Evolutionary conservation across 2,797 vertebrate genomes (phyloP).

Genomic region (Valencia hispanica): DNA sequence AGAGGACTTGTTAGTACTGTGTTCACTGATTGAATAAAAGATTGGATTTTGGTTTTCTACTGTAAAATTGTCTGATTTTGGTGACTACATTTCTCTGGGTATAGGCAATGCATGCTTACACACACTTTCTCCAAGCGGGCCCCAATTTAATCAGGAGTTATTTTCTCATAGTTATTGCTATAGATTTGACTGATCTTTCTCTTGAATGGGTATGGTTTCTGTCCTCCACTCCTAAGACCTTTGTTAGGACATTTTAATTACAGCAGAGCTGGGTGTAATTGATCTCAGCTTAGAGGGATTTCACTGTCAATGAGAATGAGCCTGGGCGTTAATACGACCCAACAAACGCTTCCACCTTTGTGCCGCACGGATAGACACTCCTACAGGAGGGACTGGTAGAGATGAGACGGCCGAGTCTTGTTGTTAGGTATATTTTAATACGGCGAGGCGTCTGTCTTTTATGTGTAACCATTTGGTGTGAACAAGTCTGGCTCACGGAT

Average conservation of each 20-base stretch:
- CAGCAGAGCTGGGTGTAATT: slow-evolving; percentile 81
- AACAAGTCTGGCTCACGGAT: slow-evolving; percentile 17
- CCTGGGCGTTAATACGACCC: slow-evolving; percentile 76
- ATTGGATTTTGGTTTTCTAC: neutral
- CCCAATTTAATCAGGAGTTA: slow-evolving; percentile 43
- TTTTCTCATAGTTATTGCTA: slow-evolving; percentile 61
- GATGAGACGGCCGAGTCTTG: slow-evolving; percentile 34
- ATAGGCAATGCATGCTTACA: slow-evolving; percentile 3
- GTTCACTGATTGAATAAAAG: neutral
- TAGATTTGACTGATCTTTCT: slow-evolving; percentile 65
- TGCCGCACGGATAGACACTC: slow-evolving; percentile 37
- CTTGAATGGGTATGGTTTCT: slow-evolving; percentile 66
- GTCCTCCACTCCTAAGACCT: slow-evolving; percentile 77
- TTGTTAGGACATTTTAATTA: slow-evolving; percentile 84
- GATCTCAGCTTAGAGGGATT: slow-evolving; percentile 82
- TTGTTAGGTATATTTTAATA: slow-evolving; percentile 43
- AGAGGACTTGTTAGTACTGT: neutral
- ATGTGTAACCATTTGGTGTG: slow-evolving; percentile 27
- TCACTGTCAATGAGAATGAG: slow-evolving; percentile 78
- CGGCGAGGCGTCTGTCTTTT: slow-evolving; percentile 41
- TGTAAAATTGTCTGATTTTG: neutral
- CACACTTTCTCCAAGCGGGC: slow-evolving; percentile 34
- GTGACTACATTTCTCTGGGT: neutral
- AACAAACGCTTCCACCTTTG: slow-evolving; percentile 71
- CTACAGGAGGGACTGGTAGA: slow-evolving; percentile 18